phyloP scores from a whole-genome alignment of 2,888 invertebrate species.

The Lasioglossum malachurum region DNA sequence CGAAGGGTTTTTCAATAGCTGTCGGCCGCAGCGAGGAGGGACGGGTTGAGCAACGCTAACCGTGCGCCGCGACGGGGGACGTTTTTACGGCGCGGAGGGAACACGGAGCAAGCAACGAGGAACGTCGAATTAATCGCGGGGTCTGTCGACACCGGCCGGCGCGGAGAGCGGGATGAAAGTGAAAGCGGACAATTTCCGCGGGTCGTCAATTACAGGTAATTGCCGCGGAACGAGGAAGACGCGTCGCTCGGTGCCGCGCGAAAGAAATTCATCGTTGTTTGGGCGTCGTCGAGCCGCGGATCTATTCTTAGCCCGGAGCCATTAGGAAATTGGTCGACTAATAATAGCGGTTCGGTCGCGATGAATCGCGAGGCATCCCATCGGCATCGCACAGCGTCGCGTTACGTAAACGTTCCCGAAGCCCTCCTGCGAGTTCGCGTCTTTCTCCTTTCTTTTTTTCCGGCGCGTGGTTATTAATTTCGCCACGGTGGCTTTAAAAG shows the following conservation, averaged over 20 bases:
- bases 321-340: constrained; percentile 75
- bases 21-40: not conserved
- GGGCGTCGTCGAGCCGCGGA: constrained; percentile 9
- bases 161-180: constrained; percentile 45
- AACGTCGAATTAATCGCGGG: constrained; percentile 40
- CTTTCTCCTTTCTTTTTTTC: not conserved
- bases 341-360: constrained; percentile 67
- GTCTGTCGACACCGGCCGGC: constrained; percentile 42
- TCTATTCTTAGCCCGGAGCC: constrained; percentile 67
- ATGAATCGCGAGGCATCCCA: constrained; percentile 51
- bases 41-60: constrained; percentile 27
- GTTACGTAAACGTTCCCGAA: constrained; percentile 63
- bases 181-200: constrained; percentile 62
- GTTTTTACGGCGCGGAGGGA: constrained; percentile 4
- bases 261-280: constrained; percentile 47
- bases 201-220: constrained; percentile 65
- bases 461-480: constrained; percentile 27
- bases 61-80: constrained; percentile 7
- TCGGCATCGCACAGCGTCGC: not conserved
- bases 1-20: not conserved
- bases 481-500: constrained; percentile 18
- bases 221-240: constrained; percentile 45
- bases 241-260: not conserved
- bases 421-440: not conserved
- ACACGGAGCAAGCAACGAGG: not conserved